Base-by-base conservation (phyloP, 2,797 vertebrate species). In the Oryzias dopingdopingensis region DNA sequence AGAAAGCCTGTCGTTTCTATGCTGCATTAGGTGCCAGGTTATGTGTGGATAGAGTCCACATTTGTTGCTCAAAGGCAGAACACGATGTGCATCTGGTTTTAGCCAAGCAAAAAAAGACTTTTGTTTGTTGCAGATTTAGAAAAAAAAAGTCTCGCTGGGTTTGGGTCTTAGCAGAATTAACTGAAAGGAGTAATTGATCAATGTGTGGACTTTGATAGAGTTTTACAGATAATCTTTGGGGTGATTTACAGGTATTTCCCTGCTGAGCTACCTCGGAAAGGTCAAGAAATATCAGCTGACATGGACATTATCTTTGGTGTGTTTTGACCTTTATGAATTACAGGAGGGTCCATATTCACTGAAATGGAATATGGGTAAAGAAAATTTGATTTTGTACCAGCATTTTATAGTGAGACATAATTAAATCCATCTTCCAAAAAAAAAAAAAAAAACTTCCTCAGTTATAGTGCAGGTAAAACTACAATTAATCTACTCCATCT, bases 361-460 rank as follows among this genome's bases (percentile, higher is more conserved):
- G 32, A 3, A 37, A 37, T 12, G 32, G 32, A 37, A 37, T 37
- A 10, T 37, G 12, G 10, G 32, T 1, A 12, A 37, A 10, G 2
- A 13, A 37, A 12, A 0, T 12, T 37, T 37, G 12, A 12, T 12
- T 13, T 37, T 37, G 10, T 37, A 52, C 57, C 70, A 40, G 32
- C 26, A 70, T 72, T 68, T 45, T 72, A 80, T 77, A 37, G 74
- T 86, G 32, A 37, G 10, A 10, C 32, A 13, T 2, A 37, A 80
- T 79, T 83, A 77, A 85, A 72, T 59, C 65, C 62, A 64, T 75
- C 42, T 48, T 72, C 64, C 65, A 43, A 67, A 66, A 82, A 75
- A 61, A 51, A 74, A 65, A 63, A 44, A 67, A 65, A 81, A 74
- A 61, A 67, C 48, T 60, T 58, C 52, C 67, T 17, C n/a, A 65